Conservation (phyloP, 2,113 vertebrate species). For the Percopsis transmontana region DNA sequence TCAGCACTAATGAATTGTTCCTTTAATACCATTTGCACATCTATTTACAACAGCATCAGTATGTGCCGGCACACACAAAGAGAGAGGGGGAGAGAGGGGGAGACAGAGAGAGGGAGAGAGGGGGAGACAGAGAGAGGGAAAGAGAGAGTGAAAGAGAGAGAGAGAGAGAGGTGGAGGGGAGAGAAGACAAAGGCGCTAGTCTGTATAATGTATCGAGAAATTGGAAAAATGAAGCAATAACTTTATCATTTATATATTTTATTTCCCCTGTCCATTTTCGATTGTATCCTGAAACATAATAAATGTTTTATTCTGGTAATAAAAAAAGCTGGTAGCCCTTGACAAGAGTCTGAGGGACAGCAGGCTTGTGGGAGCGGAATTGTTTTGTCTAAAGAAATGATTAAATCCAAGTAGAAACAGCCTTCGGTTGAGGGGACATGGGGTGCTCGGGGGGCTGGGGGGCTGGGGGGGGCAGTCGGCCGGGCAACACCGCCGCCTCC, state of each 20-base stretch:
- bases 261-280: constrained; percentile 9
- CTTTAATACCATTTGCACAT: constrained; percentile 77
- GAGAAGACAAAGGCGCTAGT: not conserved
- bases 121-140: constrained; percentile 2
- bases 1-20: constrained; percentile 79
- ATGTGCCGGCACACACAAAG: constrained; percentile 46
- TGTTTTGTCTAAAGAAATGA: constrained; percentile 40
- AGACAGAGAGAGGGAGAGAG: not conserved
- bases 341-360: constrained; percentile 3
- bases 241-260: constrained; percentile 15
- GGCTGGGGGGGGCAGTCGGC: constrained; percentile 7
- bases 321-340: not conserved
- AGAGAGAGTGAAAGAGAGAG: constrained; percentile 3
- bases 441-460: constrained; percentile 19
- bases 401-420: constrained; percentile 18
- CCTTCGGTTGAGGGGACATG: constrained; percentile 19
- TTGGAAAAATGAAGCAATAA: not conserved
- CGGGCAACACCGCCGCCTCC: constrained; percentile 31
- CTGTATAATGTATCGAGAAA: not conserved
- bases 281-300: constrained; percentile 18
- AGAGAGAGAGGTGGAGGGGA: not conserved
- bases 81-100: constrained; percentile 6
- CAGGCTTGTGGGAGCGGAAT: constrained; percentile 8
- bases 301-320: not conserved
- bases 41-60: constrained; percentile 68